Evolutionary conservation across 2,797 vertebrate species (phyloP), one percentile per base, ranked within the genome.

Genomic region (Pangasius djambal): DNA sequence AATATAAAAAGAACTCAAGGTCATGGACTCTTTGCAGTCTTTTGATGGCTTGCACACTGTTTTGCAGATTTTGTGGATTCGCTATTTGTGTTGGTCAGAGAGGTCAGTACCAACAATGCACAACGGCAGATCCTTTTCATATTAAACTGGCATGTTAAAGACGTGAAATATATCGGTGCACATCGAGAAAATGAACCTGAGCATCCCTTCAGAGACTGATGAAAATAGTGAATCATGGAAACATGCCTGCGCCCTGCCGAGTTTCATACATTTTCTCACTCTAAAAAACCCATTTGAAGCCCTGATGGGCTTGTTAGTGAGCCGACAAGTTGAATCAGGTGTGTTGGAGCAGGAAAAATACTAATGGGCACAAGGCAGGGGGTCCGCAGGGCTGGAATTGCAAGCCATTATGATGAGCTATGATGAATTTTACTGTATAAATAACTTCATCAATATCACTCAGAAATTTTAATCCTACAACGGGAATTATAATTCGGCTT

Each of bases 251-350:
- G 44, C 55, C 72, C 25, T 48, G 67, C 31, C 10, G 12, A 57
- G 79, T 83, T 48, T 25, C 55, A 25, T 83, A 63, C 83, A 75
- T 37, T 74, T 40, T 44, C 16, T 6, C 55, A 2, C 52, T 61
- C 50, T 5, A 4, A 83, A 74, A 88, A 55, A 83, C 4, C 22
- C 63, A 82, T 59, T 83, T 72, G 57, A 70, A 79, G 50, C 77
- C 87, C 86, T 86, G 28, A 77, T 61, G 74, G 86, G 34, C 86
- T 86, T 77, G 70, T 78, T 78, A 86, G 86, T 65, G 74, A 67
- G 44, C 16, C 22, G 75, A 28, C n/a, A 37, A 52, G 74, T 72
- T 83, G 40, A 74, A 83, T 28, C 87, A 75, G 79, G 79, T 88
- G 87, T 59, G 63, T 70, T 37, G 50, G 31, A 69, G 48, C 86